These are phyloP conservation scores for Orientallactaga sibirica DNA, from an alignment of 2,797 vertebrate genomes.

Conservation along the genomic window DNA sequence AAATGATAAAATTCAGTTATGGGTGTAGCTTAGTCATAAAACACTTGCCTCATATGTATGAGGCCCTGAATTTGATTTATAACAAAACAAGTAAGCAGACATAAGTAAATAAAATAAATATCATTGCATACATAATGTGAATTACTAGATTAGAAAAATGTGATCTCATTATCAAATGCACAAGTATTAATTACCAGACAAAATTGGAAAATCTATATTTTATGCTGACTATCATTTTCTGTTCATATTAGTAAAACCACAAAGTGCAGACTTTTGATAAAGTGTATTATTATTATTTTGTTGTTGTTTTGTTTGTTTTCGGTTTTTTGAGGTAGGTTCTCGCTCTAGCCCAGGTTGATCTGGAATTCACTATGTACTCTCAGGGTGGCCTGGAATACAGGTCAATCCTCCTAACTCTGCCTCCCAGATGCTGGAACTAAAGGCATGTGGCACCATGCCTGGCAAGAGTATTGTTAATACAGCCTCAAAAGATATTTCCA, in stretches of 20 bases:
- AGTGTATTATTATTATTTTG: too few species aligned
- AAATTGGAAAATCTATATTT: background rate
- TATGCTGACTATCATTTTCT: background rate
- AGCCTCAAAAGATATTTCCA: background rate
- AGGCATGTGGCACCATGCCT: too few species aligned
- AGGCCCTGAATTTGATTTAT: background rate
- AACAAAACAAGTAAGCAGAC: background rate
- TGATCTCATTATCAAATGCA: background rate
- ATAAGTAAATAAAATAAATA: background rate
- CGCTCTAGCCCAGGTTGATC: too few species aligned
- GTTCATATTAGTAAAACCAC: too few species aligned
- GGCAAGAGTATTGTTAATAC: background rate
- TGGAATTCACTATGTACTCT: too few species aligned
- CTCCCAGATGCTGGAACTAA: too few species aligned
- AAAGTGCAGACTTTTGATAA: too few species aligned
- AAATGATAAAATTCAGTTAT: background rate
- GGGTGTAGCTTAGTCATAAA: background rate
- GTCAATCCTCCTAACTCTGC: too few species aligned
- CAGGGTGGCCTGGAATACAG: too few species aligned
- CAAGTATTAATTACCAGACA: background rate
- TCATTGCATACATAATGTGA: background rate
- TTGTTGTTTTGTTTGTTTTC: too few species aligned
- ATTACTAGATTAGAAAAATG: constrained; percentile 17
- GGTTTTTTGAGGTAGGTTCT: too few species aligned
- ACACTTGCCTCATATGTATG: background rate